Evolutionary conservation across 2,888 invertebrate genomes (phyloP), one percentile per base, ranked within the genome.

Genomic region (Thecocarcelia acutangulata): DNA sequence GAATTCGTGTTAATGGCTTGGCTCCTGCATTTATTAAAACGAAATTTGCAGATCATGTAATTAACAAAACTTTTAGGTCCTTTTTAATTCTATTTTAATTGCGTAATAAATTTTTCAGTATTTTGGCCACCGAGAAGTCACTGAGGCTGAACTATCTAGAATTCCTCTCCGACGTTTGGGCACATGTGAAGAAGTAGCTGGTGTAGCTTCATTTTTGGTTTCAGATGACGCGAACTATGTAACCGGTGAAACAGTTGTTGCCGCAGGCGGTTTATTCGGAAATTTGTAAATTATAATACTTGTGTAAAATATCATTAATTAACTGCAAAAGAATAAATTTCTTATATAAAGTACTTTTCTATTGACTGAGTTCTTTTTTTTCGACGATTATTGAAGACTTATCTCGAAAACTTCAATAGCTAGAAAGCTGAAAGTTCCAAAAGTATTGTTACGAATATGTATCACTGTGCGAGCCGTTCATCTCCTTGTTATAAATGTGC

Each of bases 11-110:
- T 0, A 99, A 99, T 90, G 95, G 96, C 86, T 93, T 99, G 44
- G 97, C 97, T 21, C 98, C 99, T 48, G 98, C 98, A 50, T 92
- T 98, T 50, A 95, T 99, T 59, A 93, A 95, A 86, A 99, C 98
- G 0, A 96, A 95, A 87, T 98, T 99, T 92, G 95, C 97, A 5
- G 89, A 92, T 81, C 92, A 94, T 61, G 96, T 96, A 92, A 40
- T n/a, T 54, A 52, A 1, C 11, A 12, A 21, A 11, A 42, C n/a
- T n/a, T n/a, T n/a, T n/a, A 42, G n/a, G 5, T 12, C 13, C 9
- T 0, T 11, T 28, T 12, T 24, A 24, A 6, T 56, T 37, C 12
- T n/a, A n/a, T n/a, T n/a, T n/a, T n/a, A n/a, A n/a, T n/a, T n/a
- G n/a, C n/a, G n/a, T n/a, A n/a, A n/a, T n/a, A n/a, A n/a, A n/a